phyloP scores from a whole-genome alignment of 2,888 invertebrate genomes.

The Parnassius orleans region DNA sequence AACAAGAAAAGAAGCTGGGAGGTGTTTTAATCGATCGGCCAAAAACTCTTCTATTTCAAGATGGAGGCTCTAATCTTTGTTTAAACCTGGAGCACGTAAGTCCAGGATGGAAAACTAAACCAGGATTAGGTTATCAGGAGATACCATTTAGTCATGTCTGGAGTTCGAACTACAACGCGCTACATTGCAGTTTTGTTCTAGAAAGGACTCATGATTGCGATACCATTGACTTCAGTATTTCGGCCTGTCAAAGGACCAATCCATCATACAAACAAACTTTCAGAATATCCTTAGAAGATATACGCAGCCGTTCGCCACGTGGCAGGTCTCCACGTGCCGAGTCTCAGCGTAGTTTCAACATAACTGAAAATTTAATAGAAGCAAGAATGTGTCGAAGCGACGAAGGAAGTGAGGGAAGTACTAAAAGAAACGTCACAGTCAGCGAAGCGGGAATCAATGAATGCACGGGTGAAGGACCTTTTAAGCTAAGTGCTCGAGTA shows the following conservation, averaged over 20 bases:
- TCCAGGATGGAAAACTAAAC: conserved; percentile 93
- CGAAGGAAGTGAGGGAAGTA: conserved; percentile 68
- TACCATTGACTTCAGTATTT: conserved; percentile 70
- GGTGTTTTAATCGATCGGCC: conserved; percentile 94
- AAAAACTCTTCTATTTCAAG: conserved; percentile 92
- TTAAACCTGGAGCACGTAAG: conserved; percentile 94
- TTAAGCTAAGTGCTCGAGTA: conserved; percentile 80
- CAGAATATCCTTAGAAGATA: conserved; percentile 71
- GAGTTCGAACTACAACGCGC: conserved; percentile 90
- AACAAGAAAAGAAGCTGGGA: conserved; percentile 89
- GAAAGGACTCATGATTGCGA: conserved; percentile 84
- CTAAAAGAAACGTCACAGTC: conserved; percentile 78
- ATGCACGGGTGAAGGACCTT: conserved; percentile 81
- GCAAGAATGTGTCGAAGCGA: conserved; percentile 73
- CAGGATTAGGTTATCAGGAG: conserved; percentile 92
- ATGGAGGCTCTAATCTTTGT: conserved; percentile 93
- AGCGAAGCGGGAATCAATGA: conserved; percentile 83
- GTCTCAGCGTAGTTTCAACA: conserved; percentile 72
- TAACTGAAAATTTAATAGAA: conserved; percentile 73
- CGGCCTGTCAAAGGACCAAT: conserved; percentile 74
- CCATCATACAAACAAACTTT: conserved; percentile 76
- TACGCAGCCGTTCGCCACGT: conserved; percentile 69
- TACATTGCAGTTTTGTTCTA: conserved; percentile 94
- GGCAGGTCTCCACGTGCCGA: conserved; percentile 73
- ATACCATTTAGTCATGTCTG: conserved; percentile 95